phyloP scores from a whole-genome alignment of 2,888 invertebrate genomes.

The Oscheius sp. region DNA sequence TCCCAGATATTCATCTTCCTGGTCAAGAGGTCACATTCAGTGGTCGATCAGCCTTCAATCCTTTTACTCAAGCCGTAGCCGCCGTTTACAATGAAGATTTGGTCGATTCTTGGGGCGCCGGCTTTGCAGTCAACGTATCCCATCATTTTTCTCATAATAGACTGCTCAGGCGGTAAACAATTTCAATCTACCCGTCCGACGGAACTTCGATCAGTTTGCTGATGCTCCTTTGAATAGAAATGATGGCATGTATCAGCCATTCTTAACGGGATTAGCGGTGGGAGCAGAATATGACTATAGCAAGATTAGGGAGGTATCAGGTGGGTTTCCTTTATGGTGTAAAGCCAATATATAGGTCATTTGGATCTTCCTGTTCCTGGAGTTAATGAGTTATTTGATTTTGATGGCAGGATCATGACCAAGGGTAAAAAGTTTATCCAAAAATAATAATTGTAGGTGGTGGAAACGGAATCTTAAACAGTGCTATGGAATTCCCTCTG shows the following conservation, averaged over 20 bases:
- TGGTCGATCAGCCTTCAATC: slow-evolving; percentile 64
- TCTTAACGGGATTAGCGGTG: slow-evolving; percentile 46
- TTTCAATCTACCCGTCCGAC: slow-evolving; percentile 54
- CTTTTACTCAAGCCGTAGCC: slow-evolving; percentile 61
- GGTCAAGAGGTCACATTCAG: slow-evolving; percentile 56
- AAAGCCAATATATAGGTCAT: slow-evolving; percentile 34
- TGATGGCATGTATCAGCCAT: slow-evolving; percentile 58
- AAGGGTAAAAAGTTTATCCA: slow-evolving; percentile 36
- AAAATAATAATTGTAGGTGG: slow-evolving; percentile 30
- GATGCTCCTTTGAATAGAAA: slow-evolving; percentile 52
- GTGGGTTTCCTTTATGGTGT: background rate
- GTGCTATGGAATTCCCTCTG: slow-evolving; percentile 62
- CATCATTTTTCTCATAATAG: background rate
- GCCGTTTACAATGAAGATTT: slow-evolving; percentile 64
- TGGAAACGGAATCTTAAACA: slow-evolving; percentile 63
- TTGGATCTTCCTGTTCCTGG: slow-evolving; percentile 59
- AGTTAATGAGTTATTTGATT: slow-evolving; percentile 63
- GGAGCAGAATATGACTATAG: slow-evolving; percentile 61
- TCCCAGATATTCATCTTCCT: slow-evolving; percentile 58
- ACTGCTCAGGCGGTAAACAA: slow-evolving; percentile 63
- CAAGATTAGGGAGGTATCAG: slow-evolving; percentile 58
- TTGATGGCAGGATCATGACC: slow-evolving; percentile 60
- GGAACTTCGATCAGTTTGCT: slow-evolving; percentile 61
- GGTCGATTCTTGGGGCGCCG: slow-evolving; percentile 64
- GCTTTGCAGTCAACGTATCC: slow-evolving; percentile 62